A percentile compares a stretch with the other conserved stretches of the same genome.
Conservation (phyloP, 2,888 invertebrate genomes). For the Norana najaformis region DNA sequence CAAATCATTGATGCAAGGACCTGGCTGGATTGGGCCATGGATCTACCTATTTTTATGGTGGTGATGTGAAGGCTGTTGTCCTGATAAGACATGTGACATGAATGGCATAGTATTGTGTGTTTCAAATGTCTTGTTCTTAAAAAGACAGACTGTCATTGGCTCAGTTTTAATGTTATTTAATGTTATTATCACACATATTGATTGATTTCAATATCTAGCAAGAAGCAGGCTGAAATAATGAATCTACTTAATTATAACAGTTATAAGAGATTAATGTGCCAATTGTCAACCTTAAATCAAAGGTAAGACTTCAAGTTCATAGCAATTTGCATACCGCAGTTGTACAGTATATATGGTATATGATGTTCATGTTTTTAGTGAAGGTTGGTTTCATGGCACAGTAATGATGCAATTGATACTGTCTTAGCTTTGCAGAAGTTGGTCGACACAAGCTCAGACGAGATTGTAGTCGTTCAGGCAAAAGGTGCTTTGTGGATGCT, state of each 20-base stretch:
- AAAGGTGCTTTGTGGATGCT: constrained; percentile 40
- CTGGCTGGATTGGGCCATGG: too few relatives aligned
- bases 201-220: not conserved
- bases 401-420: not conserved
- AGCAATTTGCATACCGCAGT: not conserved
- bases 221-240: not conserved
- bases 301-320: too few relatives aligned
- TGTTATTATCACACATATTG: not conserved
- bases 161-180: not conserved
- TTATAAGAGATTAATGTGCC: too few relatives aligned
- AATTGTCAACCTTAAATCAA: too few relatives aligned
- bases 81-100: not conserved
- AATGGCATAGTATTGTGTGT: not conserved
- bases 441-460: constrained; percentile 19
- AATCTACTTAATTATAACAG: not conserved
- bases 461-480: constrained; percentile 29
- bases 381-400: not conserved
- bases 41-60: too few relatives aligned
- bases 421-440: constrained; percentile 27
- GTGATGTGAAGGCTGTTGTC: too few relatives aligned
- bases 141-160: not conserved
- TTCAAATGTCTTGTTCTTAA: not conserved
- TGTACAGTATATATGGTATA: not conserved
- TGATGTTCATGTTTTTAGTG: not conserved
- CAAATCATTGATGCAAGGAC: too few relatives aligned